A percentile compares a stretch with the other conserved stretches of the same genome.
Evolutionary conservation across 2,113 vertebrate species (phyloP).

Genomic region (Cyanistes caeruleus): DNA sequence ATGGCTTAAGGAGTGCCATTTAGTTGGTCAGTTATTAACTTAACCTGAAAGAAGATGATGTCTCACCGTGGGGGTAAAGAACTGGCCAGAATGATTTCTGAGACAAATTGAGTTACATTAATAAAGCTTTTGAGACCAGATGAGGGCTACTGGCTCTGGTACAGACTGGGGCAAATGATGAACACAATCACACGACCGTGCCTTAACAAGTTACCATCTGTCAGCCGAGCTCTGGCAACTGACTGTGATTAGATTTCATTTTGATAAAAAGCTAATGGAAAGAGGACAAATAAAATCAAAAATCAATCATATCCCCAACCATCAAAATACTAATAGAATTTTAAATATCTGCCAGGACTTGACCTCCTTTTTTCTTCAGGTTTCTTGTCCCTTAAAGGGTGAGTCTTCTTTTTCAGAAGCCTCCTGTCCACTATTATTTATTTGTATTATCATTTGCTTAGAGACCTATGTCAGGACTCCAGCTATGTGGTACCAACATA

Average conservation of each 20-base stretch:
- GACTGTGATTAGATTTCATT: constrained; percentile 23
- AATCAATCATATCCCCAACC: neutral
- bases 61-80: neutral
- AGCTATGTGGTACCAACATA: neutral
- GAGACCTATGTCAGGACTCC: neutral
- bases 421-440: neutral
- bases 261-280: constrained; percentile 34
- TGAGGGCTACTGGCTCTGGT: neutral
- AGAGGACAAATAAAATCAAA: neutral
- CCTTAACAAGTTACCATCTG: constrained; percentile 33
- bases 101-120: constrained; percentile 22
- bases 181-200: neutral
- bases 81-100: neutral
- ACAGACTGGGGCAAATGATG: neutral
- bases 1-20: neutral
- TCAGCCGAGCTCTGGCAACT: neutral
- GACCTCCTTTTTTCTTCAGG: neutral
- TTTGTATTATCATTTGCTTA: neutral
- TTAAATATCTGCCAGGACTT: neutral
- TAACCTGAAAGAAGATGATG: constrained; percentile 2
- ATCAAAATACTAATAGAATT: neutral
- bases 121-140: constrained; percentile 28
- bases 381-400: neutral
- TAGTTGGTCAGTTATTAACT: constrained; percentile 26
- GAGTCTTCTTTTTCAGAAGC: neutral